Evolutionary conservation across 2,113 vertebrate species (phyloP), one percentile per base, ranked within the genome.

Genomic region (Tupaia tana): DNA sequence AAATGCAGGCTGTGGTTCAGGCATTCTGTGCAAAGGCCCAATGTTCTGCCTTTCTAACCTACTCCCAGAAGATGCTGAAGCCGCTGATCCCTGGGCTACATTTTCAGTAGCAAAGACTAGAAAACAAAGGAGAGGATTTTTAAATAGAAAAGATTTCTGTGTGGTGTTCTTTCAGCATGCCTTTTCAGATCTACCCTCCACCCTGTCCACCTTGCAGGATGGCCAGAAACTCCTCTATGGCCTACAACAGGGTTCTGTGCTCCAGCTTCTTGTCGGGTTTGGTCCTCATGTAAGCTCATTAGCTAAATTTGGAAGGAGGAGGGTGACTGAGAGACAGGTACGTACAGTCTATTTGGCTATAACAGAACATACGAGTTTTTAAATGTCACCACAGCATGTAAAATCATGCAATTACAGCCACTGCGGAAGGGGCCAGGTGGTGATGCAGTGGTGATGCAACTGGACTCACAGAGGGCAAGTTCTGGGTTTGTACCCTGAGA

Each of bases 81-180:
- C 31, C 93, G 69, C 27, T 27, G 25, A 59, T 79, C 64, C 34
- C 20, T 61, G 74, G 25, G 70, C 78, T 56, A 64, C 67, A 82
- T 69, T 93, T 95, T 73, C 34, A 90, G 18, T 20, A 91, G 59
- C 54, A 69, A 85, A 43, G 3, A 31, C 18, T 84, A 69, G 31
- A 75, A 84, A 67, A 78, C 84, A 93, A 83, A 86, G 31, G n/a
- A 88, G 18, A 93, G 58, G 9, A 73, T 84, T 74, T 96, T 89
- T 43, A 59, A 73, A 34, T 79, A 54, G 54, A 81, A 19, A 66
- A 88, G 7, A 6, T 87, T 85, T 87, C 94, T 74, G 11, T 67
- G 34, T 66, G 86, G 58, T 22, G 61, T 31, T 31, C n/a, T 82
- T 95, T 80, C 43, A 81, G 24, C 34, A 54, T 85, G 14, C 15